phyloP scores from a whole-genome alignment of 2,797 vertebrate genomes.

The Calcarius lapponicus region DNA sequence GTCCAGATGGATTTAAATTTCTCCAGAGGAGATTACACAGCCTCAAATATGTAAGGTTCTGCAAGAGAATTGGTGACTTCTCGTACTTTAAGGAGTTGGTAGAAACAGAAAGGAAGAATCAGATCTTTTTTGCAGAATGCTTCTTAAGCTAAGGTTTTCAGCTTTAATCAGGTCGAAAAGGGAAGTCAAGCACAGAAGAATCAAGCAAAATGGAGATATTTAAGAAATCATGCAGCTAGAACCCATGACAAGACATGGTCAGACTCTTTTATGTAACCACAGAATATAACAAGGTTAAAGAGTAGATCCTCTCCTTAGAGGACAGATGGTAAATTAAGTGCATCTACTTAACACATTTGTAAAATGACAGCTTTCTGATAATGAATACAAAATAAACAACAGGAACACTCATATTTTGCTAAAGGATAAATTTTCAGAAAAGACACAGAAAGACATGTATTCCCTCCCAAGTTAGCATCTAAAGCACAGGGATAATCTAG shows the following conservation, averaged over 20 bases:
- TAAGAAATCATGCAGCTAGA: neutral
- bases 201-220: neutral
- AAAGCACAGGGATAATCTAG: neutral
- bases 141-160: neutral
- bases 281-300: neutral
- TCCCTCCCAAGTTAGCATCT: neutral
- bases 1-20: neutral
- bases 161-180: neutral
- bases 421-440: neutral
- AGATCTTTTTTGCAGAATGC: neutral
- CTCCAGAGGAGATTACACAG: neutral
- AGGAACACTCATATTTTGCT: neutral
- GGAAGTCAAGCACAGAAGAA: neutral
- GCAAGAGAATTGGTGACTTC: neutral
- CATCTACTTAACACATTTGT: neutral
- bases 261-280: neutral
- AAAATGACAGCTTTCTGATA: neutral
- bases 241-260: neutral
- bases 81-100: neutral
- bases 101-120: neutral
- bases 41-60: neutral
- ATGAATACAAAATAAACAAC: neutral
- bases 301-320: neutral
- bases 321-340: neutral
- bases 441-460: neutral